phyloP scores from a whole-genome alignment of 2,797 vertebrate species.

The Platalea minor region DNA sequence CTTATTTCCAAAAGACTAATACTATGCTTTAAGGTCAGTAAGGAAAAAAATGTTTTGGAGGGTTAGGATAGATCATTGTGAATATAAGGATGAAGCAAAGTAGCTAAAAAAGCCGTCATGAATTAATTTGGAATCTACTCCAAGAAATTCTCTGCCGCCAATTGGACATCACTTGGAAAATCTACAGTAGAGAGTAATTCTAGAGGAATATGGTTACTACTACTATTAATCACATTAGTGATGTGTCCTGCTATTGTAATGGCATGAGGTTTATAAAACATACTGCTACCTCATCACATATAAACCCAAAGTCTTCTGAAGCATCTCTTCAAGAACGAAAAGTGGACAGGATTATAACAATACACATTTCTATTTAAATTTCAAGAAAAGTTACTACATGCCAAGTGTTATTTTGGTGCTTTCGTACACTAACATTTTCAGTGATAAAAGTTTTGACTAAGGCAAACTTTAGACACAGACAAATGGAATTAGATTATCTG shows the following conservation, averaged over 20 bases:
- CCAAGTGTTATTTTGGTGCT: neutral
- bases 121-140: neutral
- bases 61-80: neutral
- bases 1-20: neutral
- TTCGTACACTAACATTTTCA: neutral
- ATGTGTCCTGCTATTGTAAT: neutral
- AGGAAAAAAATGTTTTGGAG: neutral
- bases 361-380: neutral
- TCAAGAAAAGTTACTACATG: neutral
- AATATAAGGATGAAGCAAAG: neutral
- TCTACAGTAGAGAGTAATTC: neutral
- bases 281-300: neutral
- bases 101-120: neutral
- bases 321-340: neutral
- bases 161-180: neutral
- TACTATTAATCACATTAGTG: neutral
- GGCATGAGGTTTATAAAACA: neutral
- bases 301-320: neutral
- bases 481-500: neutral
- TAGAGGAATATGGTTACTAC: neutral
- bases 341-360: neutral
- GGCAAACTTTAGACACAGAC: accelerated
- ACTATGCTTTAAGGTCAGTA: neutral
- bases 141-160: neutral
- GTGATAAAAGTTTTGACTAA: neutral